A percentile compares a stretch with the other conserved stretches of the same genome.
These are phyloP conservation scores for Pterostichus madidus DNA, from an alignment of 2,888 invertebrate species.

Conservation along the genomic window DNA sequence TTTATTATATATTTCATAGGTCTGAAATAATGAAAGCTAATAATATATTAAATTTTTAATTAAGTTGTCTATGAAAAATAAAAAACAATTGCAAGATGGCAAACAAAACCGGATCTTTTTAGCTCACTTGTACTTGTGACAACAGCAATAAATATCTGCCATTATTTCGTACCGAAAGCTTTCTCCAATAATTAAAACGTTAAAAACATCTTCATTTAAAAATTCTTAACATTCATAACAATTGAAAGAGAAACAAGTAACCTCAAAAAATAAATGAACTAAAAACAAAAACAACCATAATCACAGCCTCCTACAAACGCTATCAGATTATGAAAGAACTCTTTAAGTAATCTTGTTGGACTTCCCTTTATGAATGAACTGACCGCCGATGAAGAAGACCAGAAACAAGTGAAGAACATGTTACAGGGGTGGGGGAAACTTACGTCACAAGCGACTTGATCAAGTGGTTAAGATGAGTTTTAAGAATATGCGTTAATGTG, in stretches of 20 bases:
- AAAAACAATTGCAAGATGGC: conserved; percentile 42
- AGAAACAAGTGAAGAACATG: conserved; percentile 38
- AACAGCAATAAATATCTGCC: conserved; percentile 43
- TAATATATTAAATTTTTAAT: conserved; percentile 19
- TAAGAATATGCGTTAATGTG: conserved; percentile 23
- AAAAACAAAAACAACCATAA: conserved; percentile 7
- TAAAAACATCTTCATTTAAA: conserved; percentile 45
- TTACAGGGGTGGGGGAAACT: conserved; percentile 4
- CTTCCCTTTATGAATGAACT: conserved; percentile 48
- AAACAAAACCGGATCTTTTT: conserved; percentile 51
- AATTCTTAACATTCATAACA: conserved; percentile 28
- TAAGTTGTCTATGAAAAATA: conserved; percentile 3
- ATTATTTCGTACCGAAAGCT: conserved; percentile 42
- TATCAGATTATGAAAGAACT: conserved; percentile 1
- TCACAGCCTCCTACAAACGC: neutral
- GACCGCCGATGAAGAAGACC: conserved; percentile 6
- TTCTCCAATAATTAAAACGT: conserved; percentile 42
- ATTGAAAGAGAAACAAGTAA: neutral
- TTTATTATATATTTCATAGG: conserved; percentile 25
- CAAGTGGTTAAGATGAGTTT: conserved; percentile 44
- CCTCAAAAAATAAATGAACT: conserved; percentile 14
- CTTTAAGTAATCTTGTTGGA: conserved; percentile 6
- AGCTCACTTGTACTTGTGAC: conserved; percentile 38
- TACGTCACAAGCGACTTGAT: conserved; percentile 39
- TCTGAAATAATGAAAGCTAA: neutral